Percentiles rank a stretch among this genome's conserved stretches.
phyloP scores from a whole-genome alignment of 2,888 invertebrate genomes.

The Zygogramma bicolorata region DNA sequence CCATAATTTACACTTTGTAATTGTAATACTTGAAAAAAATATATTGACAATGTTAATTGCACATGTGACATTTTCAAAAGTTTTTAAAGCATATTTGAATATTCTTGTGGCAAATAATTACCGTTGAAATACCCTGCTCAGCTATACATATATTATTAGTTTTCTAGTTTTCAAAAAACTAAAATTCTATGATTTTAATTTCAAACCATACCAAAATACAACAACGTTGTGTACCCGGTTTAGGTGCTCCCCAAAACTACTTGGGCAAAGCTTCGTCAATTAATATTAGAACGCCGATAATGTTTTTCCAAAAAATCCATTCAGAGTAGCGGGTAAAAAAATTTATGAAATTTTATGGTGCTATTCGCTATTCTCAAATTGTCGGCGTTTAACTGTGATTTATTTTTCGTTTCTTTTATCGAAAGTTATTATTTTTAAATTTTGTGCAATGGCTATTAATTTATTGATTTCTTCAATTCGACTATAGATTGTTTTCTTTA shows the following conservation, averaged over 20 bases:
- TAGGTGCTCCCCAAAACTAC: not conserved
- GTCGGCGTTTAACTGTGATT: slow-evolving; percentile 49
- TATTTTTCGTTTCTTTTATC: slow-evolving; percentile 43
- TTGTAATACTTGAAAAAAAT: too few relatives aligned
- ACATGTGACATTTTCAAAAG: too few relatives aligned
- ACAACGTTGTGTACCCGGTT: not conserved
- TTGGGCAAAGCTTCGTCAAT: not conserved
- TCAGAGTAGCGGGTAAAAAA: not conserved
- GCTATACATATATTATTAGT: too few relatives aligned
- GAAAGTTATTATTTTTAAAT: slow-evolving; percentile 46
- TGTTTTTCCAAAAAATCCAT: too few relatives aligned
- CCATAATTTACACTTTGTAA: too few relatives aligned
- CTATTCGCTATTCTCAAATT: not conserved
- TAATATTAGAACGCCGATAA: not conserved
- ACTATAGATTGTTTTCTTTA: not conserved
- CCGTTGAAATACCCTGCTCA: too few relatives aligned
- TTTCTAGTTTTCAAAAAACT: too few relatives aligned
- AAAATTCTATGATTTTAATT: too few relatives aligned
- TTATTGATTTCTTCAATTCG: slow-evolving; percentile 1
- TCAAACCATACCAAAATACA: too few relatives aligned
- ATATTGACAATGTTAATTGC: too few relatives aligned
- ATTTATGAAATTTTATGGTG: not conserved
- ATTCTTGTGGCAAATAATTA: too few relatives aligned
- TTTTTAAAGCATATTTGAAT: too few relatives aligned
- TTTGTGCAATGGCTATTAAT: slow-evolving; percentile 44